Base-by-base conservation (phyloP, 1,140 invertebrate species). In the Stenopsyche tienmushanensis region DNA sequence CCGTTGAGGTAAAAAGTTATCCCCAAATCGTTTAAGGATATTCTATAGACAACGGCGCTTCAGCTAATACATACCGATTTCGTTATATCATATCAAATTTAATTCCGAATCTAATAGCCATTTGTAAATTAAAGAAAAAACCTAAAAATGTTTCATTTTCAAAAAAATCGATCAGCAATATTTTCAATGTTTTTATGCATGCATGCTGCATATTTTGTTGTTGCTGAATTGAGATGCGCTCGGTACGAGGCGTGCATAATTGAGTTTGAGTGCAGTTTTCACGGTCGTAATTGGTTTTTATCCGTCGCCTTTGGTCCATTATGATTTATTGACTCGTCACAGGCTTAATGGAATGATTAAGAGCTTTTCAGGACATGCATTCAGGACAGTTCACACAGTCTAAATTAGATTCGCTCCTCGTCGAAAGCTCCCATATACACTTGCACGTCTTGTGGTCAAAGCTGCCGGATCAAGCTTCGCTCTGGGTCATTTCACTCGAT, bases 1-100 rank as follows among this genome's bases (percentile, higher is more conserved):
- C 60, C 60, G 64, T 60, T 70, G 68, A 70, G 68, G 68, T 70
- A 70, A 70, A 70, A 70, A 70, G 68, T 70, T 70, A 70, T 62
- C 60, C 68, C 52, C 25, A 64, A 69, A 69, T 66, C 68, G 68
- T 62, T 70, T 70, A 66, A 47, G 44, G 18, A 18, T 18, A 47
- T 47, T 47, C 44, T 47, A 47, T 47, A 47, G 44, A 47, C 18
- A 47, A 47, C 18, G 44, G 10, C 7, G 10, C 10, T 20, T 47
- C 18, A 15, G 10, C 44, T 8, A 20, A 47, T 47, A 47, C 44
- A 18, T 20, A 18, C 8, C 10, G 44, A 47, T 13, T 20, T 34
- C 29, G 13, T 34, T 34, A 34, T 34, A 13, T n/a, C n/a, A n/a
- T n/a, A n/a, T n/a, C n/a, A n/a, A n/a, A n/a, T n/a, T n/a, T n/a